A percentile compares a stretch with the other conserved stretches of the same genome.
Evolutionary conservation across 2,113 vertebrate genomes (phyloP).

Genomic region (Tupaia chinensis): DNA sequence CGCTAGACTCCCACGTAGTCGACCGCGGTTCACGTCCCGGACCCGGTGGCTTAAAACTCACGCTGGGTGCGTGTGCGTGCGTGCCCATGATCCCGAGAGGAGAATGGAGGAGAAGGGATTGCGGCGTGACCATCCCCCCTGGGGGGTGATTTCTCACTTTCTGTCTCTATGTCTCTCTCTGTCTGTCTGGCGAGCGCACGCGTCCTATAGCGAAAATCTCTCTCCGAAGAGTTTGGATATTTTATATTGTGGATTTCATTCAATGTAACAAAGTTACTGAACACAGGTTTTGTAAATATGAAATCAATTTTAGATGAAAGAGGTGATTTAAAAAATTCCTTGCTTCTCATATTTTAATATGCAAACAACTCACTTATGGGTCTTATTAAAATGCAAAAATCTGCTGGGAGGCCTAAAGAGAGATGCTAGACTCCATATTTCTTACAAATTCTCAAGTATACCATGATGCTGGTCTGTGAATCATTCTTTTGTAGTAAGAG

Average conservation of each 20-base stretch:
- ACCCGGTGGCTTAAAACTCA: no score
- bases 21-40: no score
- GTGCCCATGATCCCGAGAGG: no score
- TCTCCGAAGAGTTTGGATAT: not conserved
- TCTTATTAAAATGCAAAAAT: conserved; percentile 5
- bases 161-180: no score
- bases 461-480: not conserved
- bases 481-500: not conserved
- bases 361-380: not conserved
- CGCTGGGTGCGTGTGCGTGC: no score
- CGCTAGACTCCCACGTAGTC: no score
- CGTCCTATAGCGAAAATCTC: no score
- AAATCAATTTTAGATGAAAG: conserved; percentile 18
- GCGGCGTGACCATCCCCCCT: no score
- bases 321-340: not conserved
- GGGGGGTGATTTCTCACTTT: no score
- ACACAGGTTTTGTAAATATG: not conserved
- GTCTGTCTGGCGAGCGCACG: no score
- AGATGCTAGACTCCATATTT: not conserved
- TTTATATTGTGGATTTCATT: conserved; percentile 40
- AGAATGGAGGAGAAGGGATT: no score
- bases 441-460: not conserved
- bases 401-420: not conserved
- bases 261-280: not conserved
- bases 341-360: not conserved